phyloP scores from a whole-genome alignment of 2,888 invertebrate species.

The Axea sp. region DNA sequence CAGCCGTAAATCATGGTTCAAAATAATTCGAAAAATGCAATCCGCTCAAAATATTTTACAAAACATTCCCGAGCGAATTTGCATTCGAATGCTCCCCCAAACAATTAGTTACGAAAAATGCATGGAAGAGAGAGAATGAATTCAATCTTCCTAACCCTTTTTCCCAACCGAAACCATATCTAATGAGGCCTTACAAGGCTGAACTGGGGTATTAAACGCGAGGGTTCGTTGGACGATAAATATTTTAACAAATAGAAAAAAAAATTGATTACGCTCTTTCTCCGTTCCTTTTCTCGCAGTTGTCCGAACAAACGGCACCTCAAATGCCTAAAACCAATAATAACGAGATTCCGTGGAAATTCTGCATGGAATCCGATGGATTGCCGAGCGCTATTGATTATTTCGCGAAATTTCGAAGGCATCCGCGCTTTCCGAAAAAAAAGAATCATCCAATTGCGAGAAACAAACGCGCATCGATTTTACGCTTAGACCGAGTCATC shows the following conservation, averaged over 20 bases:
- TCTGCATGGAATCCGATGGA: constrained; percentile 28
- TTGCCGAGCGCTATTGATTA: constrained; percentile 32
- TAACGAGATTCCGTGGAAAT: constrained; percentile 45
- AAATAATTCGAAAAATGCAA: too few relatives aligned
- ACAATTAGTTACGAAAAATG: constrained; percentile 22
- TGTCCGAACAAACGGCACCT: constrained; percentile 9
- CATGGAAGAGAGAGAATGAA: constrained; percentile 26
- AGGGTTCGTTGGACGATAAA: constrained; percentile 51
- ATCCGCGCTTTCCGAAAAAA: constrained; percentile 10
- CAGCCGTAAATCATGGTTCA: too few relatives aligned
- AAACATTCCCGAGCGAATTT: too few relatives aligned
- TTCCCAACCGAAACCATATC: constrained; percentile 50
- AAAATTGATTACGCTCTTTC: constrained; percentile 46
- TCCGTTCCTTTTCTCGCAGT: constrained; percentile 3
- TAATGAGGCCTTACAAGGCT: constrained; percentile 52
- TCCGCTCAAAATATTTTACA: too few relatives aligned
- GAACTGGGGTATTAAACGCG: constrained; percentile 33
- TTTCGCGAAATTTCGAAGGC: constrained; percentile 26
- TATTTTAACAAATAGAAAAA: constrained; percentile 51
- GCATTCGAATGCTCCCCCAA: constrained; percentile 27
- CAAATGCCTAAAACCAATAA: constrained; percentile 45
- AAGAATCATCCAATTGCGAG: constrained; percentile 21
- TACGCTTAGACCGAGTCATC: constrained; percentile 16
- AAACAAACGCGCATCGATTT: constrained; percentile 30
- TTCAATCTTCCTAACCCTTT: constrained; percentile 49